Conservation (phyloP, 2,888 invertebrate species). For the Thyatira batis region DNA sequence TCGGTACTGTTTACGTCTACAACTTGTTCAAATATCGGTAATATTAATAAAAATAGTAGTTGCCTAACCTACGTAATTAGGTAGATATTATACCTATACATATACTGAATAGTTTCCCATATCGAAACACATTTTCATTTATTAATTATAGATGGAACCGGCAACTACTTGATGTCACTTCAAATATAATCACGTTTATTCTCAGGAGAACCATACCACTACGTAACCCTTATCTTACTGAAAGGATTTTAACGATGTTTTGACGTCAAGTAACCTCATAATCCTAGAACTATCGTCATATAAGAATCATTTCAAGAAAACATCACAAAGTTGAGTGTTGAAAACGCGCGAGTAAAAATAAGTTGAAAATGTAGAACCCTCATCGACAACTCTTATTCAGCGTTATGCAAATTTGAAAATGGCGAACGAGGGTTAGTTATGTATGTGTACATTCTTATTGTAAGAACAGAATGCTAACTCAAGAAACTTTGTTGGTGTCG, state of each 20-base stretch:
- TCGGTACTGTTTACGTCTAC: neutral
- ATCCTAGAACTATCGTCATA: neutral
- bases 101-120: too few species aligned
- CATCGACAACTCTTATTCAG: conserved; percentile 14
- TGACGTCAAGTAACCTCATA: neutral
- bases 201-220: neutral
- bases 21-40: neutral
- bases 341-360: conserved; percentile 11
- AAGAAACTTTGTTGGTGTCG: conserved; percentile 39
- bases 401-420: conserved; percentile 43
- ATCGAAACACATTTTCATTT: too few species aligned
- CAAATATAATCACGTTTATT: too few species aligned
- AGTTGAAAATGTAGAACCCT: conserved; percentile 6
- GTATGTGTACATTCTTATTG: conserved; percentile 36
- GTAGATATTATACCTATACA: too few species aligned
- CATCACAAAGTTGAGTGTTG: conserved; percentile 6
- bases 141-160: too few species aligned
- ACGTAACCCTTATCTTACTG: neutral
- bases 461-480: conserved; percentile 29
- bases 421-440: conserved; percentile 38
- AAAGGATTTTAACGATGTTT: neutral
- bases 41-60: neutral
- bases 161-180: too few species aligned
- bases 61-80: too few species aligned
- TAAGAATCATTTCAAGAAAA: neutral